Conservation (phyloP, 1,140 invertebrate genomes). For the Stegodyphus mimosarum region DNA sequence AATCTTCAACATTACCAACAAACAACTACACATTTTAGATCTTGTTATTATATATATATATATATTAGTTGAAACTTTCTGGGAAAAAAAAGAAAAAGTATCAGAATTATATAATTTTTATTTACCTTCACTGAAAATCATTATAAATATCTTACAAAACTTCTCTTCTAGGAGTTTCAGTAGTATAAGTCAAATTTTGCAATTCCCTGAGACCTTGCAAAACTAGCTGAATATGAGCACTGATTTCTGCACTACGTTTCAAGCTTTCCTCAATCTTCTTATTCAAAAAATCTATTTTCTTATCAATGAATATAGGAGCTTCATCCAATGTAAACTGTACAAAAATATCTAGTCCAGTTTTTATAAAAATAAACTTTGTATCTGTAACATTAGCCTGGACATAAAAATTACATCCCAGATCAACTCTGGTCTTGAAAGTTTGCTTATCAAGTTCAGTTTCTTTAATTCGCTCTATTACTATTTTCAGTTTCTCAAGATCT, state of each 20-base stretch:
- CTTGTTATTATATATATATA: too few relatives aligned
- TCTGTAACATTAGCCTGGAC: conserved; percentile 73
- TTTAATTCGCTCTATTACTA: conserved; percentile 73
- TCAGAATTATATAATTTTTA: neutral
- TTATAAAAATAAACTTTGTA: conserved; percentile 77
- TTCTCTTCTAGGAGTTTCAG: conserved; percentile 50
- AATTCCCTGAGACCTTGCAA: conserved; percentile 59
- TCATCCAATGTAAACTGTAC: conserved; percentile 80
- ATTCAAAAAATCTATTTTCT: conserved; percentile 76
- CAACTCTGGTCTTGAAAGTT: conserved; percentile 60
- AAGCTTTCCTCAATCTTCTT: conserved; percentile 71
- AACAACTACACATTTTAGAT: too few relatives aligned
- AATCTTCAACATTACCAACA: too few relatives aligned
- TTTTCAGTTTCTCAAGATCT: conserved; percentile 80
- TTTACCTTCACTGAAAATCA: conserved; percentile 12
- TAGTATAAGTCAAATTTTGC: conserved; percentile 40
- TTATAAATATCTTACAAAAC: conserved; percentile 33
- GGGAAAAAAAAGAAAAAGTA: too few relatives aligned
- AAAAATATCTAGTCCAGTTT: conserved; percentile 80
- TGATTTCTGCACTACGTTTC: conserved; percentile 77
- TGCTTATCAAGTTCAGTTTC: conserved; percentile 43
- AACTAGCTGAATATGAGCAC: conserved; percentile 84
- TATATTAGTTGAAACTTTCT: too few relatives aligned
- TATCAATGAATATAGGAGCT: conserved; percentile 78
- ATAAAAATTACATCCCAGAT: conserved; percentile 64